phyloP scores from a whole-genome alignment of 2,797 vertebrate species.

The Melanogrammus aeglefinus region DNA sequence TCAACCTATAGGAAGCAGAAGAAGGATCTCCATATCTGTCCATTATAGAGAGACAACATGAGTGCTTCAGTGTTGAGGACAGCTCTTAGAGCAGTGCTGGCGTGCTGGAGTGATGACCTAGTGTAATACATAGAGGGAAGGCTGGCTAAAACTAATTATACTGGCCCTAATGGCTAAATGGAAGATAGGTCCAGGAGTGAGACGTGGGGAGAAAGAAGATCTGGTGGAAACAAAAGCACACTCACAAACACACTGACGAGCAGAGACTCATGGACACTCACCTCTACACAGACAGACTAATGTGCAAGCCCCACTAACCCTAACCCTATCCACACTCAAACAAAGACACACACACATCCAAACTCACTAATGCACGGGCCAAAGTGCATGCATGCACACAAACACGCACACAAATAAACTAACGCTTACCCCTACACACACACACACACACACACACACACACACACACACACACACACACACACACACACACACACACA shows the following conservation, averaged over 20 bases:
- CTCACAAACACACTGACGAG: conserved; percentile 3
- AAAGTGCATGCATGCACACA: background rate
- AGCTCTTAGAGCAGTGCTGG: conserved; percentile 18
- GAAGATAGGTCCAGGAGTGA: conserved; percentile 38
- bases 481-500: conserved; percentile 13
- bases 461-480: conserved; percentile 5
- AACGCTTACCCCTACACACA: background rate
- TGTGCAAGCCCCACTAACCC: background rate
- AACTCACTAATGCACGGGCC: background rate
- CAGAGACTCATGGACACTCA: background rate
- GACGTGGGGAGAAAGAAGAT: conserved; percentile 11
- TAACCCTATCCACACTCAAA: background rate
- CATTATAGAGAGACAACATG: background rate
- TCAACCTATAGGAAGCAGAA: conserved; percentile 1
- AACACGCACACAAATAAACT: background rate
- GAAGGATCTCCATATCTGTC: background rate
- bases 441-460: background rate
- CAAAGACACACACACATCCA: background rate
- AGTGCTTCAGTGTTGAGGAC: background rate
- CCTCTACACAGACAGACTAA: too few species aligned
- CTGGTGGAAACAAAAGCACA: conserved; percentile 14
- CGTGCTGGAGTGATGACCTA: conserved; percentile 39
- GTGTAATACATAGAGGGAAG: conserved; percentile 29
- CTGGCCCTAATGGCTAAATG: conserved; percentile 59
- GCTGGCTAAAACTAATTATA: conserved; percentile 51